Evolutionary conservation across 2,888 invertebrate genomes (phyloP).

Genomic region (Agrotis clavis): DNA sequence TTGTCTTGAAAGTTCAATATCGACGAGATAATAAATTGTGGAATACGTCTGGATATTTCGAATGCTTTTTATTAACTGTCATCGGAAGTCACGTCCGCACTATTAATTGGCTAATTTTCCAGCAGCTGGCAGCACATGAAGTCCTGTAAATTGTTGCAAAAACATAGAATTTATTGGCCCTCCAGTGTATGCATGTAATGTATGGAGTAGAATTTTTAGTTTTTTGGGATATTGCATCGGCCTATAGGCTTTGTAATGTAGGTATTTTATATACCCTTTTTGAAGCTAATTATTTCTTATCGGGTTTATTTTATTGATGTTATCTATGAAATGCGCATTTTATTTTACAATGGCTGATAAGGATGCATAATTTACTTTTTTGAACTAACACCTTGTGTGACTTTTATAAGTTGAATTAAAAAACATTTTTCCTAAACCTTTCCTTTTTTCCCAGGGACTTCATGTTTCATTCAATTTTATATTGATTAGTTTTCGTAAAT

Average conservation of each 20-base stretch:
- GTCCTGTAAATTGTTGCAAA: constrained; percentile 52
- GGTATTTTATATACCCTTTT: constrained; percentile 5
- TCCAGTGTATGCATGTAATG: constrained; percentile 25
- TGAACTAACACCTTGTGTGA: not conserved
- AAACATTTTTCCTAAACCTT: no score
- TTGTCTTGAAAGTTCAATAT: constrained; percentile 46
- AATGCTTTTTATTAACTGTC: constrained; percentile 42
- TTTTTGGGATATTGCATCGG: constrained; percentile 37
- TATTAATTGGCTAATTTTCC: constrained; percentile 55
- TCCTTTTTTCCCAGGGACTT: no score
- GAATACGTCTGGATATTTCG: constrained; percentile 53
- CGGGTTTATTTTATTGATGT: constrained; percentile 1
- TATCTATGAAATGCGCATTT: constrained; percentile 14
- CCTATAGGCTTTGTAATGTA: constrained; percentile 20
- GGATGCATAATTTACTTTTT: not conserved
- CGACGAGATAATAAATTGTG: constrained; percentile 41
- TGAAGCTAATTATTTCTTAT: constrained; percentile 12
- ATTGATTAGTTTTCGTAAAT: no score
- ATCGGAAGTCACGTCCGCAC: constrained; percentile 53
- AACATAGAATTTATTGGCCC: constrained; percentile 50
- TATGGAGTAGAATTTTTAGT: constrained; percentile 22
- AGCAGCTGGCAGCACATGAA: constrained; percentile 41
- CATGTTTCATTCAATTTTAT: no score
- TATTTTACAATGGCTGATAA: constrained; percentile 1
- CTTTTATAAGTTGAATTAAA: not conserved